Evolutionary conservation across 1,140 invertebrate genomes (phyloP), one percentile per base, ranked within the genome.

Genomic region (Pomacea maculata): DNA sequence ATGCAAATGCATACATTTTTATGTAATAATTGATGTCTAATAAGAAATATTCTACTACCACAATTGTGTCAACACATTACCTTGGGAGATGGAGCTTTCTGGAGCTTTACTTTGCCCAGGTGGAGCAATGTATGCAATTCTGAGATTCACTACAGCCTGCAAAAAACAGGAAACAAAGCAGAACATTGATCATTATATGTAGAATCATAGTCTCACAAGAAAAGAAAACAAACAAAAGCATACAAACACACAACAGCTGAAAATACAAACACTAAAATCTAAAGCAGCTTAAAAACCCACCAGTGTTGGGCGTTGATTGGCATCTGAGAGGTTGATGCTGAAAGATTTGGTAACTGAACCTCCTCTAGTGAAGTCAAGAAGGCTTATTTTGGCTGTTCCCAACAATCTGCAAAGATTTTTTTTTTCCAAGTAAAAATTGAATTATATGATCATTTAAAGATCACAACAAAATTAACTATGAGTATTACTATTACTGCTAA

Each of bases 301-400:
- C 79, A 82, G 85, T n/a, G 76, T 73, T 54, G 84, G 83, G 76
- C 86, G 74, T 15, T 83, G 85, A 82, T 86, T 87, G 15, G 83
- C 82, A 83, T 91, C 91, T 29, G 85, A 80, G 17, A 92, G 85
- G 9, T 82, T 88, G 12, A 88, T 80, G 29, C 87, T 88, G 19
- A 91, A 78, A 34, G 88, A 84, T 75, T 88, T 85, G 12, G 86
- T 83, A 64, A 88, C 85, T 4, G 86, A 71, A 55, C 89, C 89
- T 19, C 88, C 88, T 65, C 85, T 85, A 7, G 85, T 70, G 15
- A 92, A 81, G 64, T 91, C 90, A 21, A 84, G 78, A 65, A 92
- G 82, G 0, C 86, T 85, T 12, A 91, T 80, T 73, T 85, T 89
- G 1, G 87, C 85, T 64, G 86, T 88, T 9, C 90, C 91, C 9